Evolutionary conservation across 2,888 invertebrate species (phyloP), one percentile per base, ranked within the genome.

Genomic region (Tinea trinotella): DNA sequence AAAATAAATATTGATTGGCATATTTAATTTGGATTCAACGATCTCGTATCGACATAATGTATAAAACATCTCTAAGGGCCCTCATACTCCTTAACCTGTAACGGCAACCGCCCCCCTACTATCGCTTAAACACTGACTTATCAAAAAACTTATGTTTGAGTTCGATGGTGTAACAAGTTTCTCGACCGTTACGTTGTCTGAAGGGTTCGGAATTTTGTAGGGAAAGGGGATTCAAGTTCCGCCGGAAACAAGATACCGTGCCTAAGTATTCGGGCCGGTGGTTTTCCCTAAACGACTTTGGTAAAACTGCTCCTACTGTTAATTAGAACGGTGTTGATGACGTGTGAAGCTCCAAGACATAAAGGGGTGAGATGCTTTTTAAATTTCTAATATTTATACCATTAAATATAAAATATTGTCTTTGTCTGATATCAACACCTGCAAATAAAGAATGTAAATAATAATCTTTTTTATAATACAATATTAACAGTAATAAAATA

Each of bases 71-170:
- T 68, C 72, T 80, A 67, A 13, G 50, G 63, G 64, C 68, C 71
- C 77, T 68, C 78, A 71, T 63, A 67, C 77, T 74, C 72, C 59
- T 62, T 76, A 74, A 81, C 82, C 83, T 82, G 82, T 80, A 79
- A 74, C 70, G 24, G 63, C 73, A 70, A 72, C 74, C 68, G 63
- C 72, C 78, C 72, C 77, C 76, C 54, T 24, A 50, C 76, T 68
- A 70, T 73, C 82, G 76, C 77, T 84, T 81, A 81, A 83, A 80
- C 76, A 83, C 78, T 79, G 82, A 81, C 82, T 84, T 83, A 82
- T 82, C 83, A 84, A 83, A 83, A 84, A 84, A 83, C 83, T 83
- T 84, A 83, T 76, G 82, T 78, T 82, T 76, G 76, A 78, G 69
- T 80, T 77, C 69, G 69, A 74, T 71, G 67, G 73, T 66, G 73